Conservation (phyloP, 1,140 invertebrate species). For the Oppia nitens region DNA sequence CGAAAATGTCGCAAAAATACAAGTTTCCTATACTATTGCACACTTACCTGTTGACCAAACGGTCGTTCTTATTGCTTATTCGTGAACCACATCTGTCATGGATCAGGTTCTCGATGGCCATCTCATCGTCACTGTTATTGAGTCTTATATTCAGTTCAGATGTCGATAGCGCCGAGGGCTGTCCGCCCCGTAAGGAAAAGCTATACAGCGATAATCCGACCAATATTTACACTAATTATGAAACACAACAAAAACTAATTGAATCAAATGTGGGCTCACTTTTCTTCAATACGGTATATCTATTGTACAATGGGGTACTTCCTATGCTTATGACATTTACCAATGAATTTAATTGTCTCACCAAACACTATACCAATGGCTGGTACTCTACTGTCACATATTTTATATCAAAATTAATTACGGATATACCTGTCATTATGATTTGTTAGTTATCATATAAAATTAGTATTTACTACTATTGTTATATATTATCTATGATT, state of each 20-base stretch:
- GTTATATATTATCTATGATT: conserved; percentile 81
- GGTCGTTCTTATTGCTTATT: conserved; percentile 6
- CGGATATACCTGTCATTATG: conserved; percentile 51
- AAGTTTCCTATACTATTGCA: conserved; percentile 8
- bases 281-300: conserved; percentile 85
- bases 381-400: conserved; percentile 96
- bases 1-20: not conserved
- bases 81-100: conserved; percentile 13
- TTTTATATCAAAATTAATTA: conserved; percentile 86
- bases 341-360: conserved; percentile 40
- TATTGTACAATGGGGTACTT: conserved; percentile 93
- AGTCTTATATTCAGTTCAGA: not conserved
- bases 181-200: not conserved
- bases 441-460: too few relatives aligned
- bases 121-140: conserved; percentile 14
- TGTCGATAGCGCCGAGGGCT: conserved; percentile 1
- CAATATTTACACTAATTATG: not conserved
- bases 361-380: conserved; percentile 85
- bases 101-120: conserved; percentile 6
- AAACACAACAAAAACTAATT: not conserved
- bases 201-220: not conserved
- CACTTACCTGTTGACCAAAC: conserved; percentile 11
- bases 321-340: conserved; percentile 92
- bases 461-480: too few relatives aligned
- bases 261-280: conserved; percentile 63